Base-by-base conservation (phyloP, 92 coral and sea anemone genomes). In the Umimayanthus kanabou region DNA sequence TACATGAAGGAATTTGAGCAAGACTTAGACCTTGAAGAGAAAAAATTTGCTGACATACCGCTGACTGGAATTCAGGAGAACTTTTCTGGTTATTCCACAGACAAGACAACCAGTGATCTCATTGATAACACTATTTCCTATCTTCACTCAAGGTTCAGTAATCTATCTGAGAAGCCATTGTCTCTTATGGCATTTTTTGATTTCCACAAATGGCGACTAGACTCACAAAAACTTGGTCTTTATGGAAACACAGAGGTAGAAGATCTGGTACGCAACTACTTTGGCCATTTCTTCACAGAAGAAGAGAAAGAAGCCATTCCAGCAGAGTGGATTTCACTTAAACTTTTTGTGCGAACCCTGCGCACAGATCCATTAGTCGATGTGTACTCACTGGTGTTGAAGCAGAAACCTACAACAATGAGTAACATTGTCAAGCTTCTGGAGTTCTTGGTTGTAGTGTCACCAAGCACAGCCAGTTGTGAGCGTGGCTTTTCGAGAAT, bases 131-230 rank as follows among this genome's bases (percentile, higher is more conserved):
- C 84, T 55, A 86, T 86, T 76, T 64, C 33, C 20, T 58, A 64
- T 76, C 33, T 86, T 55, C 33, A 86, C 74, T 55, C 89, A 55
- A 86, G 84, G 84, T 76, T 76, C 39, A 78, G 89, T 29, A 86
- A 86, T 76, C 58, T 86, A 76, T 18, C 33, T 61, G 89, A 86
- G 83, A 42, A 86, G 83, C 89, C 89, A 86, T 45, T 45, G 84
- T 77, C 89, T 61, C 84, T 87, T 50, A 86, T 87, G 89, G 30
- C 85, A 79, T 15, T 87, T 65, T 79, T 87, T 87, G 90, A 87
- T 69, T 87, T 87, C 30, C 90, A 87, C 85, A 87, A 87, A 87
- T 87, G 90, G 85, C 90, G 85, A 87, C 90, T 87, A 0, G 90
- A 69, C 47, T 79, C 85, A 87, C 85, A 87, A 79, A 28, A 87